Base-by-base conservation (phyloP, 2,797 vertebrate species). In the Hemitrygon akajei region DNA sequence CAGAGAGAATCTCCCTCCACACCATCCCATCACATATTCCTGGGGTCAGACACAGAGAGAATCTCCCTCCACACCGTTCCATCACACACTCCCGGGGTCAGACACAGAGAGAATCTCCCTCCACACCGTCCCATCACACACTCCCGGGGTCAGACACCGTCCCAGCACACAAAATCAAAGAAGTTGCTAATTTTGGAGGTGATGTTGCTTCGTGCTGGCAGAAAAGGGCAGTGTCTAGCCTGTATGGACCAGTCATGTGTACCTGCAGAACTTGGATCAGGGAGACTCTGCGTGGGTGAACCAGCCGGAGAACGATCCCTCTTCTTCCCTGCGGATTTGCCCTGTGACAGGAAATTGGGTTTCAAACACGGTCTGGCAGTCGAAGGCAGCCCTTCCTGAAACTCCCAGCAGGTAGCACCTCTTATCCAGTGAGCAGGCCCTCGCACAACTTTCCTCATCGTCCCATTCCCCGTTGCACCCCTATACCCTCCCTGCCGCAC, bases 211-310 rank as follows among this genome's bases (percentile, higher is more conserved):
- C 80, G 34, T 34, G 3, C 47, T 27, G 47, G 22, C 20, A 27
- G 4, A 4, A 25, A 4, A 82, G 10, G 47, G 4, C 63, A 66
- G 63, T 9, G 63, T 66, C 63, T 10, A 14, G 94, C 94, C 30
- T 94, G 94, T 75, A 94, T 95, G 95, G 95, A 30, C 94, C 95
- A 94, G 94, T 93, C 94, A 80, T 92, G 94, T 95, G 96, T 97
- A 98, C 98, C 97, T 4, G 95, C 84, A 94, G 95, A 95, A 94
- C 96, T 94, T 7, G 94, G 95, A 93, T 96, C 94, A 94, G 94
- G 16, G 94, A 95, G 89, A 95, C 94, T 96, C 94, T 94, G 96
- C 94, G 96, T 95, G 34, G 94, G 94, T 80, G 96, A 95, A 94
- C 95, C 94, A 94, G 95, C 12, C 82, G 94, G 94, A 93, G 94